A percentile compares a stretch with the other conserved stretches of the same genome.
These are phyloP conservation scores for Lepilemur ruficaudatus DNA, from an alignment of 2,797 vertebrate species.

Conservation along the genomic window DNA sequence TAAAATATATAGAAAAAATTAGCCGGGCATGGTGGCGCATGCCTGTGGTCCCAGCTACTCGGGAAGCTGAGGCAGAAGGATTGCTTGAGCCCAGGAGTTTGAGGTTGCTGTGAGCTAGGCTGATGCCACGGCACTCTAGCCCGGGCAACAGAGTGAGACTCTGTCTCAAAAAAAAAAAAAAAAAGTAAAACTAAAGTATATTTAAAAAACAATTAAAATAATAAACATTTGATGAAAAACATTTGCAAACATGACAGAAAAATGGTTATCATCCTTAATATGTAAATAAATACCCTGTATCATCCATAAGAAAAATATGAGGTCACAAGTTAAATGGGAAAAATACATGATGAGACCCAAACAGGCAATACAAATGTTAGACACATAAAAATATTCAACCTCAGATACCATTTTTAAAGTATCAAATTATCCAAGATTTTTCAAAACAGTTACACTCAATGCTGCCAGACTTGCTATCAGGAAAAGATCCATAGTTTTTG, in stretches of 20 bases:
- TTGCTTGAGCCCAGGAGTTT: no score
- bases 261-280: neutral
- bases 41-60: no score
- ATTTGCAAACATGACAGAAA: conserved; percentile 9
- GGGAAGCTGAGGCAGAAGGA: no score
- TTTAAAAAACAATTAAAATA: conserved; percentile 17
- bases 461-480: neutral
- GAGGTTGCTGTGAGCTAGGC: no score
- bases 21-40: no score
- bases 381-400: neutral
- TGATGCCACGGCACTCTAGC: no score
- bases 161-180: neutral
- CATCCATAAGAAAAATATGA: neutral
- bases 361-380: neutral
- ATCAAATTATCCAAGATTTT: neutral
- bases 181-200: conserved; percentile 4
- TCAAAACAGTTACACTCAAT: neutral
- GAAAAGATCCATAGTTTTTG: neutral
- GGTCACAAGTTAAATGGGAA: neutral
- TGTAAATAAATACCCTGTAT: neutral
- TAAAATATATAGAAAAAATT: no score
- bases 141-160: no score
- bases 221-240: conserved; percentile 12
- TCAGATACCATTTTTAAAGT: neutral
- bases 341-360: neutral